A percentile compares a stretch with the other conserved stretches of the same genome.
Evolutionary conservation across 1,140 invertebrate genomes (phyloP).

Genomic region (Cydia splendana): DNA sequence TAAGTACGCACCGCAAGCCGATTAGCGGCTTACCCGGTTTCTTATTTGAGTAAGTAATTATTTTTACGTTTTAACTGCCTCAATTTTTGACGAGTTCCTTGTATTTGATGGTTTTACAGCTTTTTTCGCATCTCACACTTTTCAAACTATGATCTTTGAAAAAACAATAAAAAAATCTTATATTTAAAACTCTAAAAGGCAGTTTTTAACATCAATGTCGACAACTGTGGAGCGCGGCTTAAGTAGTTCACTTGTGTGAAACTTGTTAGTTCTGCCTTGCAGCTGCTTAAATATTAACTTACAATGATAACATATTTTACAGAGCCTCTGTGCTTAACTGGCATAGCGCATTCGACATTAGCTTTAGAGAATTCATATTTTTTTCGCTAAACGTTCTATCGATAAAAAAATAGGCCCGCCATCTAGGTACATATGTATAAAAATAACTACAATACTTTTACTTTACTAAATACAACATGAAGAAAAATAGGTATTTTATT

Average conservation of each 20-base stretch:
- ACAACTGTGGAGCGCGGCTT: constrained; percentile 40
- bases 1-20: not conserved
- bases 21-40: not conserved
- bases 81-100: not conserved
- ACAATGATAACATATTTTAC: constrained; percentile 39
- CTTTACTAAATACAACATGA: no score
- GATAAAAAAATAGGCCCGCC: no score
- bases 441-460: no score
- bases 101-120: not conserved
- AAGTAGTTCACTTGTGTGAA: constrained; percentile 45
- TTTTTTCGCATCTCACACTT: no score
- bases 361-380: not conserved
- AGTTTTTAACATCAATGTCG: not conserved
- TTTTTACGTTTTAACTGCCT: not conserved
- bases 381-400: no score
- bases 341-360: not conserved
- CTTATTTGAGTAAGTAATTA: not conserved
- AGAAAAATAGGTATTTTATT: not conserved
- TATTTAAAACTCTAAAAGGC: no score
- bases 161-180: no score
- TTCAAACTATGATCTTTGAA: no score
- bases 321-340: not conserved
- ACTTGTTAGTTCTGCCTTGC: constrained; percentile 50
- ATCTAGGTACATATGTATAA: no score
- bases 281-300: constrained; percentile 47